Conservation (phyloP, 1,140 invertebrate species). For the Branchinecta lindahli region DNA sequence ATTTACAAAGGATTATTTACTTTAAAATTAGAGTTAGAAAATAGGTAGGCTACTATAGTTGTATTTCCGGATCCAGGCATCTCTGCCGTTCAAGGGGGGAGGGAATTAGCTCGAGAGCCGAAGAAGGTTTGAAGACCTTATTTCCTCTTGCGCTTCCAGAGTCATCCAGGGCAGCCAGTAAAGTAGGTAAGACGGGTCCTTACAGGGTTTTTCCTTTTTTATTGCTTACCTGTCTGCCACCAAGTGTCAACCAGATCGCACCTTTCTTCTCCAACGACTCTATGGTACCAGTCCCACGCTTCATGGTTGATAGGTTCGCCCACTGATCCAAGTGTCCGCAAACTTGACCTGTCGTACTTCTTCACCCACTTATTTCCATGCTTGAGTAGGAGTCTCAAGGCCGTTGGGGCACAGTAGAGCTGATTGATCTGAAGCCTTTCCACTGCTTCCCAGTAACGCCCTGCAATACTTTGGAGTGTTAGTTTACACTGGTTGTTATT, state of each 20-base stretch:
- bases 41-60: too few species aligned
- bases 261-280: slow-evolving; percentile 32
- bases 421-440: slow-evolving; percentile 34
- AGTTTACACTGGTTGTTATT: not conserved
- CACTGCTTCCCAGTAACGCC: slow-evolving; percentile 35
- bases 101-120: too few species aligned
- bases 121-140: too few species aligned
- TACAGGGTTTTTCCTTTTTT: too few species aligned
- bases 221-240: slow-evolving; percentile 36
- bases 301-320: slow-evolving; percentile 39
- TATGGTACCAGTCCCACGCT: slow-evolving; percentile 38
- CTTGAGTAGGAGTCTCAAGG: slow-evolving; percentile 33
- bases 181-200: too few species aligned
- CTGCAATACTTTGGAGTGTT: not conserved
- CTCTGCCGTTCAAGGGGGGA: too few species aligned
- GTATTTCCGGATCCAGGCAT: too few species aligned
- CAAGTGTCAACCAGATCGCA: slow-evolving; percentile 38
- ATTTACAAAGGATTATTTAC: too few species aligned
- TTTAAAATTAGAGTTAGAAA: too few species aligned
- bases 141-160: too few species aligned
- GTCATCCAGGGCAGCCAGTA: too few species aligned
- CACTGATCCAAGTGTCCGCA: slow-evolving; percentile 35
- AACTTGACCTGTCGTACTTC: slow-evolving; percentile 23
- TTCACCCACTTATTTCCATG: slow-evolving; percentile 29
- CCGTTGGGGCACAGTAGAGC: slow-evolving; percentile 37